phyloP scores from a whole-genome alignment of 1,140 invertebrate genomes.

The Drosophila kanapiae region DNA sequence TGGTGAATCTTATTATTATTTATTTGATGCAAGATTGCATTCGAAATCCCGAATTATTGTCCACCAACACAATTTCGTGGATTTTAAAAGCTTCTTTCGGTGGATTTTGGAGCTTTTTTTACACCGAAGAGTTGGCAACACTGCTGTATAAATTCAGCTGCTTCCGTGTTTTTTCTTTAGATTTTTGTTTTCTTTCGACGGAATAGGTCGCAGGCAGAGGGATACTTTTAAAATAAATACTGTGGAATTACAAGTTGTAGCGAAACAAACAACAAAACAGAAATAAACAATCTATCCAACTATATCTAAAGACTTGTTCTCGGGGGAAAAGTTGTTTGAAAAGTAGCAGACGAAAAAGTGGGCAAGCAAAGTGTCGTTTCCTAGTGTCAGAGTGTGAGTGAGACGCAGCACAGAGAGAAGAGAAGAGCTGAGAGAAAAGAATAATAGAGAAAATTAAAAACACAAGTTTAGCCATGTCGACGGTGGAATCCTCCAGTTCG shows the following conservation, averaged over 20 bases:
- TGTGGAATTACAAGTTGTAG: background rate
- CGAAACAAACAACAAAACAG: conserved; percentile 4
- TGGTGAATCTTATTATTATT: too few relatives aligned
- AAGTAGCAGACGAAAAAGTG: background rate
- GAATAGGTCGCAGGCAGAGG: background rate
- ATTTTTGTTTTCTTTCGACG: conserved; percentile 3
- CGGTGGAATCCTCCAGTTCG: conserved; percentile 80
- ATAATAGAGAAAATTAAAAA: conserved; percentile 19
- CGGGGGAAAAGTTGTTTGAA: conserved; percentile 11
- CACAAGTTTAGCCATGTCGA: conserved; percentile 62
- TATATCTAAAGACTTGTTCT: conserved; percentile 14
- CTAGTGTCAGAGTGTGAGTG: conserved; percentile 1
- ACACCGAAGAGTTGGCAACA: background rate
- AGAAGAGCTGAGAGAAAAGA: conserved; percentile 1
- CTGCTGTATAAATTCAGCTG: conserved; percentile 1
- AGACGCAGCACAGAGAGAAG: background rate
- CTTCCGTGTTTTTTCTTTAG: background rate
- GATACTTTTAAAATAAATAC: too few relatives aligned
- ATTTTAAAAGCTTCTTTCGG: too few relatives aligned
- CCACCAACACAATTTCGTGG: too few relatives aligned
- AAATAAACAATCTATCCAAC: background rate
- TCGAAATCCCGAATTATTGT: too few relatives aligned
- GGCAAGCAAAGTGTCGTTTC: conserved; percentile 24
- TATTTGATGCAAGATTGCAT: too few relatives aligned
- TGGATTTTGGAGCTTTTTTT: too few relatives aligned